Percentiles rank a stretch among this genome's conserved stretches.
These are phyloP conservation scores for Listrodromus nycthemerus DNA, from an alignment of 2,888 invertebrate genomes.

Conservation along the genomic window DNA sequence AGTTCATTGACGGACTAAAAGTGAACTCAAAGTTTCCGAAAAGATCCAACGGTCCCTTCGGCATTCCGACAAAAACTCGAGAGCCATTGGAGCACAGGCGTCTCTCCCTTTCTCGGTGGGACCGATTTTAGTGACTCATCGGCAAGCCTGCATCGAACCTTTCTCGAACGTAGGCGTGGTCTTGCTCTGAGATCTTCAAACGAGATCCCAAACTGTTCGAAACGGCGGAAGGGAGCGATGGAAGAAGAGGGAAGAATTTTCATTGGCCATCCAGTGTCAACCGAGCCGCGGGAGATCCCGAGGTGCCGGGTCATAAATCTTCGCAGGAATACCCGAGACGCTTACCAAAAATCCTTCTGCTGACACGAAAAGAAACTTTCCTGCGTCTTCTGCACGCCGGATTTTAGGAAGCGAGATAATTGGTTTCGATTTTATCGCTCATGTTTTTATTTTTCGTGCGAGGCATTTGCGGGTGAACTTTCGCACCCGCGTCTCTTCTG, in stretches of 20 bases:
- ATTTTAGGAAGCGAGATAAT: slow-evolving; percentile 72
- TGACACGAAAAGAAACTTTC: slow-evolving; percentile 68
- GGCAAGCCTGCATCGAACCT: neutral
- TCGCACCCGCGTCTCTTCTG: slow-evolving; percentile 33
- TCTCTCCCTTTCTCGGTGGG: slow-evolving; percentile 38
- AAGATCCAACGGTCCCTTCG: slow-evolving; percentile 4
- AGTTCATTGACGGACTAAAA: neutral
- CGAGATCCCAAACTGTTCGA: slow-evolving; percentile 23
- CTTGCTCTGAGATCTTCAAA: neutral
- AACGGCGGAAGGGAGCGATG: slow-evolving; percentile 2
- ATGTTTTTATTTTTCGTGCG: neutral
- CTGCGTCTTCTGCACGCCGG: slow-evolving; percentile 67
- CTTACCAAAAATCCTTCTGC: slow-evolving; percentile 33
- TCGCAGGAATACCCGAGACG: neutral
- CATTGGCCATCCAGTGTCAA: slow-evolving; percentile 26
- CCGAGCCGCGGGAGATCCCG: neutral
- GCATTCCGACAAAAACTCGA: neutral
- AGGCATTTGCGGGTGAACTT: neutral
- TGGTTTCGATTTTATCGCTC: slow-evolving; percentile 62
- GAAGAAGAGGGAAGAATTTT: neutral
- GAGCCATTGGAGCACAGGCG: slow-evolving; percentile 41
- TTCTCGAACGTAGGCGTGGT: slow-evolving; percentile 26
- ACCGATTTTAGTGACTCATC: neutral
- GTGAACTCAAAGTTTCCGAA: neutral
- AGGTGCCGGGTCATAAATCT: slow-evolving; percentile 43